Evolutionary conservation across 2,113 vertebrate genomes (phyloP).

Genomic region (Dermatemys mawii): DNA sequence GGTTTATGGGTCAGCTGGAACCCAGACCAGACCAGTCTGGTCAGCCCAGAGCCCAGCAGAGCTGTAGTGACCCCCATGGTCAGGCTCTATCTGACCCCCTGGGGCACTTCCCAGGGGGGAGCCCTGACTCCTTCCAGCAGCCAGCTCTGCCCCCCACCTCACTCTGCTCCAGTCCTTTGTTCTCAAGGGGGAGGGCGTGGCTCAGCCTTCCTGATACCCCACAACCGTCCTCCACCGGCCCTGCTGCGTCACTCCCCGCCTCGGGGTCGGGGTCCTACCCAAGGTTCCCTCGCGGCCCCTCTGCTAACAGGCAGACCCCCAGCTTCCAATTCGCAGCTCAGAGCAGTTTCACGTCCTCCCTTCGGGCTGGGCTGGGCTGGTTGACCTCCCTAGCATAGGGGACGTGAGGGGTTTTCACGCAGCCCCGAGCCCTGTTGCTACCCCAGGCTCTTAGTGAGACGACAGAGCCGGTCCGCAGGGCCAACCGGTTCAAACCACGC

Average conservation of each 20-base stretch:
- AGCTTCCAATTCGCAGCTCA: too few relatives aligned
- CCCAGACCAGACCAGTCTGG: background rate
- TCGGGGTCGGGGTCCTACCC: too few relatives aligned
- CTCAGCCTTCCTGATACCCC: background rate
- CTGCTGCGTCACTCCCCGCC: too few relatives aligned
- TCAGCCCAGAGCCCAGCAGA: background rate
- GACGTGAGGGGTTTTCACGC: too few relatives aligned
- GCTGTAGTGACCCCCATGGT: background rate
- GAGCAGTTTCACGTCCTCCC: too few relatives aligned
- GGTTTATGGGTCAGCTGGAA: background rate
- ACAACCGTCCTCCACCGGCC: too few relatives aligned
- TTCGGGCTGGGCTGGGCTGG: too few relatives aligned
- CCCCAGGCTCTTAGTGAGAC: too few relatives aligned
- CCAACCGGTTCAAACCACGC: background rate
- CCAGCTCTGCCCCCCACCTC: background rate
- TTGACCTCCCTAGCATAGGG: too few relatives aligned
- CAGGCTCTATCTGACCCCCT: background rate
- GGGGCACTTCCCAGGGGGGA: background rate
- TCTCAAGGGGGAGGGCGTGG: background rate
- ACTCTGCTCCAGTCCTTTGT: background rate
- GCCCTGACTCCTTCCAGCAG: background rate
- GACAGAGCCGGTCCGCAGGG: background rate
- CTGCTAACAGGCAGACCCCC: too few relatives aligned
- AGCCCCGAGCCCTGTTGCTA: too few relatives aligned
- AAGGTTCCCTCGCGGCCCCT: too few relatives aligned